A percentile compares a stretch with the other conserved stretches of the same genome.
These are phyloP conservation scores for Erythrocercus mccallii DNA, from an alignment of 2,113 vertebrate genomes.

Conservation along the genomic window DNA sequence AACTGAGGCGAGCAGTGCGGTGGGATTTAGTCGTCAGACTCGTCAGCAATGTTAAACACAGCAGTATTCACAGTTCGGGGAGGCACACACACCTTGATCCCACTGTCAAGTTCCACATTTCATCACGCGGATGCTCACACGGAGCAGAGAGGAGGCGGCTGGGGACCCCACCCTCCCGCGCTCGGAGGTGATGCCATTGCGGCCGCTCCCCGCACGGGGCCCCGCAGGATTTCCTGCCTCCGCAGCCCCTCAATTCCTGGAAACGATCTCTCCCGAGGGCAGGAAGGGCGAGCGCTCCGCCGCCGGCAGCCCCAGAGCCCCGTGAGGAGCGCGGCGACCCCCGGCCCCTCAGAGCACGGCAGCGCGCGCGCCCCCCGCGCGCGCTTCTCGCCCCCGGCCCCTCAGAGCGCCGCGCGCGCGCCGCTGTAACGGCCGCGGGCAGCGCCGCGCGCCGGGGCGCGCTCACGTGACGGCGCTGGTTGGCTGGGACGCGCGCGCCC, in stretches of 20 bases:
- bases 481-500: not conserved
- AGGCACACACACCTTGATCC: no score
- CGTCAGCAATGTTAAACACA: not conserved
- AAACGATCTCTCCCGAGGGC: not conserved
- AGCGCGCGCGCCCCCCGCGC: not conserved
- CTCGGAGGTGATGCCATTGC: not conserved
- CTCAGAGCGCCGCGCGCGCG: not conserved
- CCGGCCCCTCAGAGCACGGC: not conserved
- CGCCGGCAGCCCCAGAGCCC: not conserved
- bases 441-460: not conserved
- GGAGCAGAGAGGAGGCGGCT: not conserved
- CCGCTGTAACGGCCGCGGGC: not conserved
- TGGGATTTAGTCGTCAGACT: not conserved
- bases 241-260: not conserved
- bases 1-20: not conserved
- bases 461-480: slow-evolving; percentile 1
- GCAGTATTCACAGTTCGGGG: rapidly evolving
- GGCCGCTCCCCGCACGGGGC: not conserved
- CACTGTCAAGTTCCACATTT: rapidly evolving
- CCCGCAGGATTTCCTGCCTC: not conserved
- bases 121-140: rapidly evolving
- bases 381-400: not conserved
- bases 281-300: not conserved
- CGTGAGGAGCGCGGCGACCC: not conserved
- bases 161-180: not conserved